Percentiles rank a stretch among this genome's conserved stretches.
Evolutionary conservation across 2,113 vertebrate genomes (phyloP).

Genomic region (Nettapus auritus): DNA sequence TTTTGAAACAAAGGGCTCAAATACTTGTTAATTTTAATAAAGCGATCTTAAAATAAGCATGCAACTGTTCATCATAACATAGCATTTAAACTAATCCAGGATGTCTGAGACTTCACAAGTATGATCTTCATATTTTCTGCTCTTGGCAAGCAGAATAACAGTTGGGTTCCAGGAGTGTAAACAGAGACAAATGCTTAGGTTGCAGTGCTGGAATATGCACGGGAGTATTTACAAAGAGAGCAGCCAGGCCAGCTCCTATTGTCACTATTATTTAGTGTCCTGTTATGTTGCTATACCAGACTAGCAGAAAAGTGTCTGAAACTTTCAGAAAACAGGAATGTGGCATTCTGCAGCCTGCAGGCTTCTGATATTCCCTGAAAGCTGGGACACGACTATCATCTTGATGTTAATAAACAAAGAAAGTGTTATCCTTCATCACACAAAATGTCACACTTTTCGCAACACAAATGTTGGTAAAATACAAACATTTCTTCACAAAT

Average conservation of each 20-base stretch:
- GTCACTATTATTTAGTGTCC: not conserved
- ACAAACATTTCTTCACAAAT: not conserved
- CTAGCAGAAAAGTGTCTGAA: not conserved
- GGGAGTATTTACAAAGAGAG: not conserved
- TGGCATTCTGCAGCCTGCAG: not conserved
- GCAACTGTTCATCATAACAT: not conserved
- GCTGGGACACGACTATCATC: not conserved
- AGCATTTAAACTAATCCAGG: not conserved
- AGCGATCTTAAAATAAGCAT: not conserved
- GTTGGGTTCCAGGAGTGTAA: not conserved
- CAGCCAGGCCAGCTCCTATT: not conserved
- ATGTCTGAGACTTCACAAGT: not conserved
- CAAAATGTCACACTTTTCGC: not conserved
- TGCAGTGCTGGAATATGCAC: not conserved
- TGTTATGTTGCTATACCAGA: not conserved
- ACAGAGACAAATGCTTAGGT: not conserved
- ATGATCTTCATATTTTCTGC: not conserved
- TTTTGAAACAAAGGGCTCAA: not conserved
- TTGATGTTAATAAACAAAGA: not conserved
- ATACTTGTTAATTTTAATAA: not conserved
- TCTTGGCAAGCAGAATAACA: not conserved
- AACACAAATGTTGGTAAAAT: not conserved
- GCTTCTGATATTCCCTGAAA: not conserved
- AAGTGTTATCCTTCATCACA: not conserved
- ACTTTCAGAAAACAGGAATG: not conserved